These are phyloP conservation scores for Pycnomerus fuliginosus DNA, from an alignment of 2,888 invertebrate genomes.

Conservation along the genomic window DNA sequence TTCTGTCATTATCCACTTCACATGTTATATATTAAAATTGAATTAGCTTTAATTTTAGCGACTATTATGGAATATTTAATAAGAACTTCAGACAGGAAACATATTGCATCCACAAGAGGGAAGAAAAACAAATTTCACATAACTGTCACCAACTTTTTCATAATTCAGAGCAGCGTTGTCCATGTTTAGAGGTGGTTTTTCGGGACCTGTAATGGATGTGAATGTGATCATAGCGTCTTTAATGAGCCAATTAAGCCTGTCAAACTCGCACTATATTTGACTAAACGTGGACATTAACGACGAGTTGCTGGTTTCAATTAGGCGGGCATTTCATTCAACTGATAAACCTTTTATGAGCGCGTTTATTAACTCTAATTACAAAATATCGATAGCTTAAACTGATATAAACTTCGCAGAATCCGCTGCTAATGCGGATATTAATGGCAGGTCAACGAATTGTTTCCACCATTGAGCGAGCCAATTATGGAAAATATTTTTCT, in stretches of 20 bases:
- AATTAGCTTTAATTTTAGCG: constrained; percentile 36
- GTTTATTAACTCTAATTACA: constrained; percentile 24
- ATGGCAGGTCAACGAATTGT: no score
- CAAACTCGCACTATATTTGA: constrained; percentile 32
- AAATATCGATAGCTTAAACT: constrained; percentile 9
- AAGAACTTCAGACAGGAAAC: constrained; percentile 18
- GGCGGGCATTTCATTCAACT: constrained; percentile 22
- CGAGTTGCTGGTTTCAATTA: constrained; percentile 32
- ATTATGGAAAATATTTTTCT: no score
- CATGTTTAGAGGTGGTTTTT: no score
- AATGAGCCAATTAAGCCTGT: constrained; percentile 39
- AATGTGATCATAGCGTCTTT: constrained; percentile 33
- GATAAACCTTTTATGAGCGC: constrained; percentile 23
- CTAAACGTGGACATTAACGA: constrained; percentile 29
- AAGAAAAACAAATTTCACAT: constrained; percentile 1
- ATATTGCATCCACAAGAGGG: constrained; percentile 10
- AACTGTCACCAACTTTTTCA: no score
- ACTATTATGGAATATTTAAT: constrained; percentile 22
- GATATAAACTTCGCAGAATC: no score
- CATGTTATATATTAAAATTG: constrained; percentile 36
- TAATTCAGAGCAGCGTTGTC: no score
- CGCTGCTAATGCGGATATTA: no score
- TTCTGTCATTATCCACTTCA: constrained; percentile 35
- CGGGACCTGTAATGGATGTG: constrained; percentile 30
- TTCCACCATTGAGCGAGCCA: no score